Evolutionary conservation across 2,797 vertebrate genomes (phyloP), one percentile per base, ranked within the genome.

Genomic region (Holocentrus rufus): DNA sequence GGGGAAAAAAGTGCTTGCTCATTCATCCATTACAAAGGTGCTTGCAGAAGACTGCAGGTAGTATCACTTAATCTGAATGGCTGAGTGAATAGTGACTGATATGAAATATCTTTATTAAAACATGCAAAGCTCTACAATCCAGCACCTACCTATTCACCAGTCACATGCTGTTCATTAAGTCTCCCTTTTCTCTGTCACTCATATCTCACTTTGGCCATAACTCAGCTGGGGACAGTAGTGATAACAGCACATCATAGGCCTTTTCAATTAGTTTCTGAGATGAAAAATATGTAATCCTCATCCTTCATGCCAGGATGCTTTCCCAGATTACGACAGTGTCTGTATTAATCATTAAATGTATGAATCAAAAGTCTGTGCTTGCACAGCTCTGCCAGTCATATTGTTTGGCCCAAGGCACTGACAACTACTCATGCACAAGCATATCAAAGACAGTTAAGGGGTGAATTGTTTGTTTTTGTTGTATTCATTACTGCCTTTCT

Each of bases 251-350:
- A 82, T 88, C 75, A 58, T 60, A 76, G 83, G 70, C 76, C 76
- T 87, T 90, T 91, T 92, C 90, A 93, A 91, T 93, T 91, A 90
- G 85, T 91, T 93, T 91, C 84, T 60, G 61, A 83, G 86, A 90
- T 87, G 86, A 90, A 87, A 89, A 88, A 83, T 76, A 85, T 77
- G 78, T 90, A 91, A 92, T 91, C 89, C 87, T 88, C 84, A 89
- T 89, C 85, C 87, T 91, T 92, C 89, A 91, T 90, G 91, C 90
- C 87, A 88, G 88, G 86, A 91, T 90, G 89, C 89, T 82, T 87
- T 79, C 77, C 76, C 77, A 90, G 88, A 93, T 91, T 90, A 90
- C 81, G 86, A 74, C 75, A 77, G 83, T 87, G 87, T 84, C 86
- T 90, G 83, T 90, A 89, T 91, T 89, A 90, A 90, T 92, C 90